Percentiles rank a stretch among this genome's conserved stretches.
Evolutionary conservation across 2,797 vertebrate genomes (phyloP).

Genomic region (Discoglossus pictus): DNA sequence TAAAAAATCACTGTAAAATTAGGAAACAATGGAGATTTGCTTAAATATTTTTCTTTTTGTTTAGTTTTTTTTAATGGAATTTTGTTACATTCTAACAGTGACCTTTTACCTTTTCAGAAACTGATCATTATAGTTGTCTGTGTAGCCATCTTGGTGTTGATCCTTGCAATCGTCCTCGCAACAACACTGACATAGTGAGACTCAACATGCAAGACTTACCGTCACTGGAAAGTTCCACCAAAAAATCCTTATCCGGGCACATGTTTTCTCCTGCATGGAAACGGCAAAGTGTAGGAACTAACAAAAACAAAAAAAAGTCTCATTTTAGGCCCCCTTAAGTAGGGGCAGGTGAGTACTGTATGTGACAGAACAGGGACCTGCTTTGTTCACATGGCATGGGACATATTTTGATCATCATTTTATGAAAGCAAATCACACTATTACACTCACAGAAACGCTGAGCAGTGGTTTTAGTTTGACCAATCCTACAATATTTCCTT

Average conservation of each 20-base stretch:
- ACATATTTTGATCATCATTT: background rate
- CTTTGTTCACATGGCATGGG: background rate
- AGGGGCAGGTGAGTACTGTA: slow-evolving; percentile 6
- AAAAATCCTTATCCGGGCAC: background rate
- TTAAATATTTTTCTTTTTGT: too few relatives aligned
- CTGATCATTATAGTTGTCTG: slow-evolving; percentile 76
- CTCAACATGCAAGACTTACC: slow-evolving; percentile 42
- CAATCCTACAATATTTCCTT: background rate
- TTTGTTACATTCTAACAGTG: slow-evolving; percentile 10
- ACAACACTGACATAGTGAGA: slow-evolving; percentile 66
- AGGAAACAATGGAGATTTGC: too few relatives aligned
- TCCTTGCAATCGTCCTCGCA: slow-evolving; percentile 80
- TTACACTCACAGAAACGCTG: background rate
- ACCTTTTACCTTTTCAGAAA: slow-evolving; percentile 76
- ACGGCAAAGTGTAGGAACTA: background rate
- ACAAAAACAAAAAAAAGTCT: too few relatives aligned
- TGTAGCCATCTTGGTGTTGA: slow-evolving; percentile 72
- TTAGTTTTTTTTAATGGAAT: slow-evolving; percentile 17
- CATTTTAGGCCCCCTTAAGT: background rate
- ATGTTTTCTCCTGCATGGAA: background rate
- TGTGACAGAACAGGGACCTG: background rate
- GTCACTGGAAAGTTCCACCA: slow-evolving; percentile 16
- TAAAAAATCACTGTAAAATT: too few relatives aligned
- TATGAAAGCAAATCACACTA: slow-evolving; percentile 1
- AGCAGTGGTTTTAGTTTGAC: background rate